phyloP scores from a whole-genome alignment of 2,888 invertebrate genomes.

The Periphyllus acericola region DNA sequence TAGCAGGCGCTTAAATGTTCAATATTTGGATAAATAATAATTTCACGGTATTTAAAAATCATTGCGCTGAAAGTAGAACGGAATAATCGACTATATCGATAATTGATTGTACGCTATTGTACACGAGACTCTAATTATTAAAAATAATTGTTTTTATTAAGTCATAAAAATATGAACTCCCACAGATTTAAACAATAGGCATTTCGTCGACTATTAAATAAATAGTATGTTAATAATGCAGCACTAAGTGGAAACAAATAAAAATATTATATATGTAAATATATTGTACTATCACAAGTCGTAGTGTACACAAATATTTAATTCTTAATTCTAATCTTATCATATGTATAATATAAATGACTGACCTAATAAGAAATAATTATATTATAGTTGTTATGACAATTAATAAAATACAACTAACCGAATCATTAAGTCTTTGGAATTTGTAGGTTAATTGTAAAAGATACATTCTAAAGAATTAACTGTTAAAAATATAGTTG shows the following conservation, averaged over 20 bases:
- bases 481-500: neutral
- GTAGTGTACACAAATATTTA: neutral
- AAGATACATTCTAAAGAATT: neutral
- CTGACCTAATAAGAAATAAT: neutral
- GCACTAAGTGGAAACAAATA: neutral
- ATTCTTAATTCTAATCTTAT: neutral
- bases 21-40: too few relatives aligned
- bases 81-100: too few relatives aligned
- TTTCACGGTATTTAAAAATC: too few relatives aligned
- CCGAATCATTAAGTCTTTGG: neutral
- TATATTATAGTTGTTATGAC: neutral
- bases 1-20: too few relatives aligned
- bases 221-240: too few relatives aligned
- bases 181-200: too few relatives aligned
- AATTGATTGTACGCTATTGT: too few relatives aligned
- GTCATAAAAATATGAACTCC: too few relatives aligned
- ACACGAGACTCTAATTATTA: too few relatives aligned
- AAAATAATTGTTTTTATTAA: too few relatives aligned
- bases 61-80: too few relatives aligned
- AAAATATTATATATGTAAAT: neutral
- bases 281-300: neutral
- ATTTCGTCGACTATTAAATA: too few relatives aligned
- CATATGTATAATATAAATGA: neutral
- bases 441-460: neutral
- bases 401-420: neutral